Percentiles rank a stretch among this genome's conserved stretches.
Conservation (phyloP, 2,888 invertebrate genomes). For the Dolomedes plantarius region DNA sequence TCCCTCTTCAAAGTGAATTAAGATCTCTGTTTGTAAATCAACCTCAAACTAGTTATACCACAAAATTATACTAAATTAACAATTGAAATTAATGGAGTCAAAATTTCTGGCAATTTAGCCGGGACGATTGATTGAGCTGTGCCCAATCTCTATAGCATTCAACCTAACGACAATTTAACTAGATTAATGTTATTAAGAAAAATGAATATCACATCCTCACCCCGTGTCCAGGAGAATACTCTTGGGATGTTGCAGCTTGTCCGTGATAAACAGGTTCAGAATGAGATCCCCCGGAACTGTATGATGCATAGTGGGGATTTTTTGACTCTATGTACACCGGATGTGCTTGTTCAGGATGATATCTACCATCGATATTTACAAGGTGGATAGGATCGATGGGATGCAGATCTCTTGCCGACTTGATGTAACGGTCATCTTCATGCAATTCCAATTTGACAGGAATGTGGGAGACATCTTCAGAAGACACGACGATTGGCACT, state of each 20-base stretch:
- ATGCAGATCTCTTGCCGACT: constrained; percentile 26
- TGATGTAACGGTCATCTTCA: constrained; percentile 42
- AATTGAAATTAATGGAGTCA: too few species aligned
- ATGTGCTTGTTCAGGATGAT: constrained; percentile 14
- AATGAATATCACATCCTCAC: too few species aligned
- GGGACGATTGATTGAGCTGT: too few species aligned
- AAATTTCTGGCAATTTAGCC: too few species aligned
- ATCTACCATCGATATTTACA: not conserved
- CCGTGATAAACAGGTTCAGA: constrained; percentile 36
- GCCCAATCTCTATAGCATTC: too few species aligned
- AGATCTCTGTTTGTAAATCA: too few species aligned
- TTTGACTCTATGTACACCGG: constrained; percentile 2
- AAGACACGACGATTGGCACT: constrained; percentile 47
- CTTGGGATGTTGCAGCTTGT: constrained; percentile 40
- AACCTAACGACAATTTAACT: too few species aligned
- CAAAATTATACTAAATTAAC: too few species aligned
- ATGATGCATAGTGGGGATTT: not conserved
- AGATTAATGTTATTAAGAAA: too few species aligned
- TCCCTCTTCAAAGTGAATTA: too few species aligned
- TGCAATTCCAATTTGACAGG: constrained; percentile 53
- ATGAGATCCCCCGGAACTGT: not conserved
- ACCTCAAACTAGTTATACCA: too few species aligned
- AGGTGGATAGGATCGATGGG: constrained; percentile 51
- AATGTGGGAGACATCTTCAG: constrained; percentile 2
- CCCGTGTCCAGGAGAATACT: constrained; percentile 35